Evolutionary conservation across 2,113 vertebrate genomes (phyloP).

Genomic region (Scolopax mira): DNA sequence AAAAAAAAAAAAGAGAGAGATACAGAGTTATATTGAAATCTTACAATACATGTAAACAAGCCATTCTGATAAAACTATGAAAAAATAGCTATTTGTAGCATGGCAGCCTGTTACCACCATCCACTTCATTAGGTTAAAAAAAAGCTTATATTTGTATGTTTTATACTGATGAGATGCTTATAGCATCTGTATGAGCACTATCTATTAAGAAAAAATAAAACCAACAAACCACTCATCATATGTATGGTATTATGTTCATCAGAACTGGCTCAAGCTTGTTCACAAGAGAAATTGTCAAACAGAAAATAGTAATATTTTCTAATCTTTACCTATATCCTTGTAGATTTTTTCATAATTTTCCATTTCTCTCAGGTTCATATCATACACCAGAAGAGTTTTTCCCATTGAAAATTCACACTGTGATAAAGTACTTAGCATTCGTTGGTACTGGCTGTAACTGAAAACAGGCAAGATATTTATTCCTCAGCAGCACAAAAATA

Average conservation of each 20-base stretch:
- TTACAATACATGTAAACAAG: background rate
- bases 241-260: background rate
- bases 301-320: background rate
- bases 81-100: background rate
- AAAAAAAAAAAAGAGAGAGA: background rate
- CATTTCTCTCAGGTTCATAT: slow-evolving; percentile 99
- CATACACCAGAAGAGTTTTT: slow-evolving; percentile 94
- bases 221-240: background rate
- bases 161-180: background rate
- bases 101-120: background rate
- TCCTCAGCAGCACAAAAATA: background rate
- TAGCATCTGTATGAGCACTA: background rate
- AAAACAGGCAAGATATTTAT: background rate
- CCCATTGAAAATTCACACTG: slow-evolving; percentile 99
- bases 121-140: background rate
- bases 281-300: background rate
- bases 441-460: slow-evolving; percentile 93
- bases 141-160: background rate
- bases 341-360: slow-evolving; percentile 98
- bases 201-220: background rate
- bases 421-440: slow-evolving; percentile 91
- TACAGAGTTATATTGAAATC: background rate
- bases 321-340: slow-evolving; percentile 87
- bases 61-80: background rate
- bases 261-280: background rate